A percentile compares a stretch with the other conserved stretches of the same genome.
Evolutionary conservation across 2,113 vertebrate species (phyloP).

Genomic region (Tragelaphus imberbis): DNA sequence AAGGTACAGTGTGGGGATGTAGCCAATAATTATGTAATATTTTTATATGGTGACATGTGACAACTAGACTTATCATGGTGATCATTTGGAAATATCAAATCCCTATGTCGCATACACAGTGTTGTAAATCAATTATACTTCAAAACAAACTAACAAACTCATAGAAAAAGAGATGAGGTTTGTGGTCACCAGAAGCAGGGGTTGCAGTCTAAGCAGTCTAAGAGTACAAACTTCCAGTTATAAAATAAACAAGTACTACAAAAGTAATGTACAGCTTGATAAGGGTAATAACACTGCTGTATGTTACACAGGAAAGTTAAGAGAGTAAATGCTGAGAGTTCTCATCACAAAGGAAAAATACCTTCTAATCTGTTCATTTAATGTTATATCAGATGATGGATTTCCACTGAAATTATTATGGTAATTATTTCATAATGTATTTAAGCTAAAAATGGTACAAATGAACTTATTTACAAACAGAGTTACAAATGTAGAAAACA

Average conservation of each 20-base stretch:
- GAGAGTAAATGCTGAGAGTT: too few species aligned
- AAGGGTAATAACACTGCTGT: neutral
- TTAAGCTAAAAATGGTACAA: neutral
- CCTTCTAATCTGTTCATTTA: neutral
- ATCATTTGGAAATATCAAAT: neutral
- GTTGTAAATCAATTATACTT: neutral
- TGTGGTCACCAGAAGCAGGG: neutral
- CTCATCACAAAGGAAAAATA: neutral
- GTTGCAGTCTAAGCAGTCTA: neutral
- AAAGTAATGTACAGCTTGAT: neutral
- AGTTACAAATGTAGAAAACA: neutral
- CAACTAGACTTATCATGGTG: neutral
- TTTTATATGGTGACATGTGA: neutral
- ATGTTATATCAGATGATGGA: too few species aligned
- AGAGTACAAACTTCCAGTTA: neutral
- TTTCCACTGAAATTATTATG: neutral
- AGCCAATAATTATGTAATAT: neutral
- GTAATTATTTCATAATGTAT: neutral
- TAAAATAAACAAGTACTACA: neutral
- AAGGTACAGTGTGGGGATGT: neutral
- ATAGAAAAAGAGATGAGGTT: neutral
- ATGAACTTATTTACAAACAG: neutral
- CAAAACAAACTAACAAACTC: neutral
- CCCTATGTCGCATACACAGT: neutral
- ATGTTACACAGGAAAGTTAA: neutral